These are phyloP conservation scores for Oryzias curvinotus DNA, from an alignment of 2,113 vertebrate species.

Conservation along the genomic window DNA sequence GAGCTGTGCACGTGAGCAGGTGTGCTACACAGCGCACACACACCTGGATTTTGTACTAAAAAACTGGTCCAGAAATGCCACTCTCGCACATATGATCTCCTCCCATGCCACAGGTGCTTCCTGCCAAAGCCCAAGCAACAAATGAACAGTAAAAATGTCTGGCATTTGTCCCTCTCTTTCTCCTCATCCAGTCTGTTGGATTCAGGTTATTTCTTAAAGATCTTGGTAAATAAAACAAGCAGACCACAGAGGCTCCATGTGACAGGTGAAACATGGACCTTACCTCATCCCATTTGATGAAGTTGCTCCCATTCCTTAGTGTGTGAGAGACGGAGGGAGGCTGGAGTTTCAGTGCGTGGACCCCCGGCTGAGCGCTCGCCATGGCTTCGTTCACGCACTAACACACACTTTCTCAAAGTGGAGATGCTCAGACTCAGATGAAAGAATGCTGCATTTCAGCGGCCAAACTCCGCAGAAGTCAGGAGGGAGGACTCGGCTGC, in stretches of 20 bases:
- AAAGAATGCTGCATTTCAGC: constrained; percentile 43
- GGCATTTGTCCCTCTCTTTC: constrained; percentile 21
- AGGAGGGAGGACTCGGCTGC: constrained; percentile 29
- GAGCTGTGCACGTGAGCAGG: constrained; percentile 1
- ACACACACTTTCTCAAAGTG: constrained; percentile 14
- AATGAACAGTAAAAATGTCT: constrained; percentile 48
- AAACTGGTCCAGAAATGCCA: constrained; percentile 41
- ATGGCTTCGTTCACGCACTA: constrained; percentile 72
- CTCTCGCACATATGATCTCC: constrained; percentile 2
- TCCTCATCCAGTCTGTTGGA: constrained; percentile 2
- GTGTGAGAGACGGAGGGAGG: constrained; percentile 81
- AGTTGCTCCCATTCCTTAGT: constrained; percentile 87
- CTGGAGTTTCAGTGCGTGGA: constrained; percentile 89
- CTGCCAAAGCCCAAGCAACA: constrained; percentile 49
- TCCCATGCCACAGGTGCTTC: constrained; percentile 39
- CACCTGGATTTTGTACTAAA: constrained; percentile 28
- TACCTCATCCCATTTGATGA: constrained; percentile 95
- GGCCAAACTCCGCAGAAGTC: constrained; percentile 64
- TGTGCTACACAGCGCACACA: constrained; percentile 1
- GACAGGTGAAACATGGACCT: constrained; percentile 40
- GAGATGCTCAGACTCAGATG: constrained; percentile 42
- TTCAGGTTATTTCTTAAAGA: not conserved
- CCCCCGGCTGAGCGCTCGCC: constrained; percentile 90
- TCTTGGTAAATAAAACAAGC: not conserved
- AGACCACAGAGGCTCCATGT: not conserved